Conservation (phyloP, 2,888 invertebrate genomes). For the Calliscelio sp. region DNA sequence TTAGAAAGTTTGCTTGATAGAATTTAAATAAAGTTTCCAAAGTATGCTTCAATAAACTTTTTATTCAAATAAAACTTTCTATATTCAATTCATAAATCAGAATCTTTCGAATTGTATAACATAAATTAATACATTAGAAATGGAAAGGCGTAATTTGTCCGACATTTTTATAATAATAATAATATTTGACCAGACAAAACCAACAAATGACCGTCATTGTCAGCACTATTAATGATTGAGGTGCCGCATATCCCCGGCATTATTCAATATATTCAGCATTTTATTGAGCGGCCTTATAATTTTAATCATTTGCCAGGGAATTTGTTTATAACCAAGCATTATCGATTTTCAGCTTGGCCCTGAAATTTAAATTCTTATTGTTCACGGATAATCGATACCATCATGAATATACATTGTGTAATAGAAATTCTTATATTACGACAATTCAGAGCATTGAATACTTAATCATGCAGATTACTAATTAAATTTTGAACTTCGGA, state of each 20-base stretch:
- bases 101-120: no score
- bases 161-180: no score
- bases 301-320: background rate
- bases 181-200: no score
- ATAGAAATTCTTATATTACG: background rate
- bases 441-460: background rate
- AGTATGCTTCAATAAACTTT: no score
- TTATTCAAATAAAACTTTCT: no score
- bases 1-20: no score
- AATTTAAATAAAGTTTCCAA: no score
- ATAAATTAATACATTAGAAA: no score
- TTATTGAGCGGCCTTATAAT: background rate
- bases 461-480: background rate
- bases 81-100: no score
- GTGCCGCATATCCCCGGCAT: background rate
- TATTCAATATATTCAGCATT: background rate
- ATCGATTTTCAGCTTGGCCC: background rate
- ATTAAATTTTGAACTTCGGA: background rate
- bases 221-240: background rate
- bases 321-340: conserved; percentile 8
- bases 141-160: no score
- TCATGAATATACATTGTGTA: background rate
- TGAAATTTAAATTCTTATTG: conserved; percentile 21
- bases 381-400: conserved; percentile 1
- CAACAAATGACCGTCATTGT: background rate